phyloP scores from a whole-genome alignment of 64 coral and sea anemone genomes.

The Stichodactyla mertensii region DNA sequence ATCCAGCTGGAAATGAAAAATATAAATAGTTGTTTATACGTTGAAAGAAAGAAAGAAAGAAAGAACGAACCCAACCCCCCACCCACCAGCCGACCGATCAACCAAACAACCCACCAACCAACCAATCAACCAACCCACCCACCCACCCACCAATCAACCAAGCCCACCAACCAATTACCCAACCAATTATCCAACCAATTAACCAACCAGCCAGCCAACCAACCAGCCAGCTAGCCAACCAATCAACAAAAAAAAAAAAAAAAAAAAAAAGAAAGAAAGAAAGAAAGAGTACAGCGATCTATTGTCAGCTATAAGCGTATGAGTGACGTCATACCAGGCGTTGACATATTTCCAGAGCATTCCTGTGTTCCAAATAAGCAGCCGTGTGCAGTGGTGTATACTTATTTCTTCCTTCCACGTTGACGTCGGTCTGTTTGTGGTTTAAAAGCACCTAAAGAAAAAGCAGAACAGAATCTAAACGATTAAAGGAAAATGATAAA shows the following conservation, averaged over 20 bases:
- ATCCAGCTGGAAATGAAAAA: slow-evolving; percentile 36
- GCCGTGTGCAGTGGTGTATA: slow-evolving; percentile 82
- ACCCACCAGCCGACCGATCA: no score
- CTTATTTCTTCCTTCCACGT: slow-evolving; percentile 78
- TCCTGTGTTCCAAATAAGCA: slow-evolving; percentile 68
- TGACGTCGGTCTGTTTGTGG: slow-evolving; percentile 71
- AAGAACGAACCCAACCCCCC: background rate
- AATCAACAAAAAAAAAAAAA: no score
- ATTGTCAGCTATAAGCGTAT: no score
- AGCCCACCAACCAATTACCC: no score
- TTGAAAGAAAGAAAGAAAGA: background rate
- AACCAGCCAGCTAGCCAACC: no score
- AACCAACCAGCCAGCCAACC: no score
- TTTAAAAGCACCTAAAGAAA: slow-evolving; percentile 42
- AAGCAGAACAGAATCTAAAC: background rate
- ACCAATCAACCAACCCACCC: no score
- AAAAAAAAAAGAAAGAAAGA: no score
- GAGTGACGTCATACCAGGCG: slow-evolving; percentile 48
- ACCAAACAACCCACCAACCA: no score
- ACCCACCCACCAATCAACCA: no score
- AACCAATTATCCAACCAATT: no score
- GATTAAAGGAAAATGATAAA: background rate
- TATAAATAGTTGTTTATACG: background rate
- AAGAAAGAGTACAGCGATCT: no score
- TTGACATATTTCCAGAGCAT: slow-evolving; percentile 73